phyloP scores from a whole-genome alignment of 1,140 invertebrate genomes.

The Centruroides sculpturatus region DNA sequence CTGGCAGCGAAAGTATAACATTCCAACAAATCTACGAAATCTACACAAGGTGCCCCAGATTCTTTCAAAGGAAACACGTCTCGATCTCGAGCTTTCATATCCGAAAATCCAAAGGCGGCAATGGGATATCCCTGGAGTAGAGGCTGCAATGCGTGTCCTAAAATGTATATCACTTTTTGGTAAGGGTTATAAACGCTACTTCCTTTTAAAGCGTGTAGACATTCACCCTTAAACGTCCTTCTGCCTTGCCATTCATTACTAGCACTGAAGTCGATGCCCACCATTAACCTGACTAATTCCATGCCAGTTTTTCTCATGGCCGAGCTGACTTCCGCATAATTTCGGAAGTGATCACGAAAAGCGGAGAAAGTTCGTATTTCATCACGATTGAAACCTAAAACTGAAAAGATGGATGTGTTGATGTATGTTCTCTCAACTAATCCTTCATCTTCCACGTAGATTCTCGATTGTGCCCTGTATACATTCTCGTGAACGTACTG shows the following conservation, averaged over 20 bases:
- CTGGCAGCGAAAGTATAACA: slow-evolving; percentile 11
- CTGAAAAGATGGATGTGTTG: slow-evolving; percentile 9
- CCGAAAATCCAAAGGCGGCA: slow-evolving; percentile 9
- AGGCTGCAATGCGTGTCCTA: slow-evolving; percentile 6
- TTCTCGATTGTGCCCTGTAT: not conserved
- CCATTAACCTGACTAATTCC: slow-evolving; percentile 24
- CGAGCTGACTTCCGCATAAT: slow-evolving; percentile 26
- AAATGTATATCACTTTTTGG: slow-evolving; percentile 11
- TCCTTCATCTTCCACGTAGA: not conserved
- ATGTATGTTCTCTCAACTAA: slow-evolving; percentile 1
- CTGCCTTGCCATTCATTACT: slow-evolving; percentile 40
- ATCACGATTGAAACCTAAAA: slow-evolving; percentile 8
- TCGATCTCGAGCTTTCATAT: slow-evolving; percentile 7
- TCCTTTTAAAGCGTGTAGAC: slow-evolving; percentile 21
- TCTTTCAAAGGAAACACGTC: slow-evolving; percentile 11
- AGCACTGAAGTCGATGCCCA: slow-evolving; percentile 39
- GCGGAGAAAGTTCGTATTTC: slow-evolving; percentile 7
- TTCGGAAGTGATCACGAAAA: slow-evolving; percentile 21
- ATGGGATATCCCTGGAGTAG: slow-evolving; percentile 10
- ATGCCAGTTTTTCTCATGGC: slow-evolving; percentile 28
- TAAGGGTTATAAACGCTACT: slow-evolving; percentile 10
- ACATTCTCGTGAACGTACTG: slow-evolving; percentile 5
- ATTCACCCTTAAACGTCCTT: slow-evolving; percentile 30
- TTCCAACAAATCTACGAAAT: slow-evolving; percentile 7
- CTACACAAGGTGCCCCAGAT: slow-evolving; percentile 3